phyloP scores from a whole-genome alignment of 2,888 invertebrate genomes.

The Tribolium freemani region DNA sequence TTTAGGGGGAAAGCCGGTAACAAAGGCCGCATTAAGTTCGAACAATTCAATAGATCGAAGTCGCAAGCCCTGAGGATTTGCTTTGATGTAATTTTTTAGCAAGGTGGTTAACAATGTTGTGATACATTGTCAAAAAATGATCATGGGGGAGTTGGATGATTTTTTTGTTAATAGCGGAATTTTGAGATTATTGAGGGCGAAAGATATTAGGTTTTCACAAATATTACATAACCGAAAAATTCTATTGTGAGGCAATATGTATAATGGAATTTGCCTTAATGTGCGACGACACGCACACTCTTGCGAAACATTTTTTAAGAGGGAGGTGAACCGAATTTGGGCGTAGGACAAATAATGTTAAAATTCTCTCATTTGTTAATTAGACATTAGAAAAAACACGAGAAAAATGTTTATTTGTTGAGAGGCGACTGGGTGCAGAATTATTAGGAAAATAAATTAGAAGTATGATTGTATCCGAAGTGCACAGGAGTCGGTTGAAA shows the following conservation, averaged over 20 bases:
- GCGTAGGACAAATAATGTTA: no score
- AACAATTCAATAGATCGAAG: slow-evolving; percentile 31
- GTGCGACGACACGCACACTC: slow-evolving; percentile 39
- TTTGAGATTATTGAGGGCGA: no score
- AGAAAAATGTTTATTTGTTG: no score
- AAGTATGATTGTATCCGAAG: slow-evolving; percentile 11
- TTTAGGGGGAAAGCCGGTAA: slow-evolving; percentile 14
- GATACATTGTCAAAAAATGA: slow-evolving; percentile 2
- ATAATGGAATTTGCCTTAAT: slow-evolving; percentile 44
- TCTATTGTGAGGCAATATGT: slow-evolving; percentile 42
- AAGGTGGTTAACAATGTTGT: not conserved
- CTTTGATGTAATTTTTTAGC: slow-evolving; percentile 26
- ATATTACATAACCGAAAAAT: slow-evolving; percentile 42
- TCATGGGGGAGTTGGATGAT: not conserved
- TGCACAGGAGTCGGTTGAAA: slow-evolving; percentile 8
- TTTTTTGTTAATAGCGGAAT: slow-evolving; percentile 33
- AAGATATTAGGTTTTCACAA: slow-evolving; percentile 37
- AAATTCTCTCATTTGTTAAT: no score
- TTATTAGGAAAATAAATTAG: not conserved
- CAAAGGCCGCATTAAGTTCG: slow-evolving; percentile 23
- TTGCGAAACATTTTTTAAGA: slow-evolving; percentile 37
- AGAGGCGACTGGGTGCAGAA: not conserved
- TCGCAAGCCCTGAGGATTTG: slow-evolving; percentile 25
- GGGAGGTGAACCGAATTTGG: not conserved
- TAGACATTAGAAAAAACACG: no score